A percentile compares a stretch with the other conserved stretches of the same genome.
Conservation (phyloP, 2,113 vertebrate genomes). For the Menura novaehollandiae region DNA sequence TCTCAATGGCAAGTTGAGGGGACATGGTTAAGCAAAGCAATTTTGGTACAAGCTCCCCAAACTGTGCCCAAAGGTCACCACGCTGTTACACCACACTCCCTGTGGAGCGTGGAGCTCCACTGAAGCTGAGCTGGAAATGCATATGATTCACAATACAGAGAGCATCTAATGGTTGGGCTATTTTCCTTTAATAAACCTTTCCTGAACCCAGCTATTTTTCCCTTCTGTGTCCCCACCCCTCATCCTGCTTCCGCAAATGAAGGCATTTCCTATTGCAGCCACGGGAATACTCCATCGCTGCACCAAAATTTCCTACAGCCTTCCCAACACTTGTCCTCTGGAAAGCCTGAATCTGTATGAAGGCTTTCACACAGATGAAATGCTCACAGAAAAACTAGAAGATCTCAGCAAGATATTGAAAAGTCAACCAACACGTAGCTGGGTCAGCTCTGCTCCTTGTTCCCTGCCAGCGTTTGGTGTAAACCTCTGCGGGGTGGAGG, state of each 20-base stretch:
- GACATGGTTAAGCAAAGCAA: not conserved
- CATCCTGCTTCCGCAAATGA: not conserved
- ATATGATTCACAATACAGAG: not conserved
- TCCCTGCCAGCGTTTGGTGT: not conserved
- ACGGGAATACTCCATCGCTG: not conserved
- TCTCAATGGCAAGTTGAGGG: not conserved
- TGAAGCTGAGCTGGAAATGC: not conserved
- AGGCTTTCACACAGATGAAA: not conserved
- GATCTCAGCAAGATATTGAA: not conserved
- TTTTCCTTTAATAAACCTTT: constrained; percentile 52
- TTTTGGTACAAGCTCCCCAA: not conserved
- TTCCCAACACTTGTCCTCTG: not conserved
- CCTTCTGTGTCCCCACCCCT: not conserved
- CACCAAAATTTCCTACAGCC: not conserved
- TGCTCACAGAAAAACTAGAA: not conserved
- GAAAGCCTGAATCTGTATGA: not conserved
- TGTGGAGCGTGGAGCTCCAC: fast-evolving
- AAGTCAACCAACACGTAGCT: not conserved
- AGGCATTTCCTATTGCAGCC: constrained; percentile 35
- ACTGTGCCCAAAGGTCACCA: not conserved
- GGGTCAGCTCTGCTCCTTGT: not conserved
- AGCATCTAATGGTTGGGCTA: not conserved
- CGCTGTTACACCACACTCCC: fast-evolving
- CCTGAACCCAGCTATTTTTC: constrained; percentile 17
- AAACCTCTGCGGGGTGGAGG: not conserved